Conservation (phyloP, 2,113 vertebrate genomes). For the Aplodontia rufa region DNA sequence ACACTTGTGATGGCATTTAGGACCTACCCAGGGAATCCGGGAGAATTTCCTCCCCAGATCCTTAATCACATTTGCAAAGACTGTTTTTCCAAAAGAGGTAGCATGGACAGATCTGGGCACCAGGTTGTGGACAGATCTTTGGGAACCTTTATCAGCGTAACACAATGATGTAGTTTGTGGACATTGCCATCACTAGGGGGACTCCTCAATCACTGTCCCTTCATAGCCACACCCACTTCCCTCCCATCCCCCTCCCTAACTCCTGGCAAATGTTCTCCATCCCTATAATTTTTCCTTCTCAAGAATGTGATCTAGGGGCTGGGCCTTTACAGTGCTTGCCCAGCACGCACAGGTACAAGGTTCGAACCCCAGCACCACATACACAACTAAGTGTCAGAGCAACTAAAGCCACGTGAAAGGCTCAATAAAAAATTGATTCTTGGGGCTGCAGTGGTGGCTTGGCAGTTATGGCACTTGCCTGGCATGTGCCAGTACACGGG, state of each 20-base stretch:
- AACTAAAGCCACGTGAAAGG: too few species aligned
- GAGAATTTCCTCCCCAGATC: not conserved
- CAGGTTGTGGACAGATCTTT: not conserved
- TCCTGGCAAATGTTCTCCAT: not conserved
- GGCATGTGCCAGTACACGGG: too few species aligned
- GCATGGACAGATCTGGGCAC: not conserved
- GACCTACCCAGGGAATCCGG: not conserved
- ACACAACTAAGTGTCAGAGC: too few species aligned
- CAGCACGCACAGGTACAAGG: too few species aligned
- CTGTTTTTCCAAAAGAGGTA: not conserved
- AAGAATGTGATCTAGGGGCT: too few species aligned
- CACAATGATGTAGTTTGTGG: accelerated
- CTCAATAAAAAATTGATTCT: too few species aligned
- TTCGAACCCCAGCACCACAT: too few species aligned
- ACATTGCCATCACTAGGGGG: not conserved
- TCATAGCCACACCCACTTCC: not conserved
- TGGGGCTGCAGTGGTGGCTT: too few species aligned
- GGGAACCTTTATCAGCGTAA: not conserved
- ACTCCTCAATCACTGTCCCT: too few species aligned
- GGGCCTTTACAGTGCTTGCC: too few species aligned
- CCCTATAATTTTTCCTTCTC: not conserved
- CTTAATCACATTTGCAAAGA: not conserved
- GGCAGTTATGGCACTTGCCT: too few species aligned
- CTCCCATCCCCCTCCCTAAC: not conserved
- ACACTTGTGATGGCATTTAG: not conserved